Evolutionary conservation across 2,888 invertebrate genomes (phyloP).

Genomic region (Epinotia brunnichana): DNA sequence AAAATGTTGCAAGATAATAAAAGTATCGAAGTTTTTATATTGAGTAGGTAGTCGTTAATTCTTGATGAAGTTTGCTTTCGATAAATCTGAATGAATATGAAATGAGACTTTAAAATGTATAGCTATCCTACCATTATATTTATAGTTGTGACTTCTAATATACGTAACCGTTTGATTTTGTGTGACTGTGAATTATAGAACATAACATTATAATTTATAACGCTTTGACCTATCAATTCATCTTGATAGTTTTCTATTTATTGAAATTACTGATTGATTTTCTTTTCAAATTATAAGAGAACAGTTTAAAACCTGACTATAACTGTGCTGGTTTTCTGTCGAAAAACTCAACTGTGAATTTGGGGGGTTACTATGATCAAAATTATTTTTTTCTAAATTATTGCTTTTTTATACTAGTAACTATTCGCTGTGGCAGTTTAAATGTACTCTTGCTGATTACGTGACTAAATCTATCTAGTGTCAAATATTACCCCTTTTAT

Average conservation of each 20-base stretch:
- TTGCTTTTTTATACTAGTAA: too few relatives aligned
- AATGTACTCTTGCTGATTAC: too few relatives aligned
- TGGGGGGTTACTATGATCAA: too few relatives aligned
- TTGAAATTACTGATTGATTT: background rate
- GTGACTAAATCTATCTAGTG: too few relatives aligned
- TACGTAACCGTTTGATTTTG: slow-evolving; percentile 18
- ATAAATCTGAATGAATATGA: background rate
- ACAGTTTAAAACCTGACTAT: background rate
- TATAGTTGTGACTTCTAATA: slow-evolving; percentile 9
- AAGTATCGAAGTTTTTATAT: too few relatives aligned
- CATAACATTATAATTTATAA: background rate
- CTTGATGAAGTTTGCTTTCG: background rate
- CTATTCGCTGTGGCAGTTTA: too few relatives aligned
- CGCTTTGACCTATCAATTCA: background rate
- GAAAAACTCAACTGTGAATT: background rate
- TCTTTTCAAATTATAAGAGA: background rate
- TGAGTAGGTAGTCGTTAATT: too few relatives aligned
- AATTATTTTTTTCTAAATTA: too few relatives aligned
- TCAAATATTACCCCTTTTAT: too few relatives aligned
- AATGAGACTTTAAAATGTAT: background rate
- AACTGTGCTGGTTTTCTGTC: background rate
- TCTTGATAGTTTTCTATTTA: slow-evolving; percentile 1
- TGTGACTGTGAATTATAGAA: background rate
- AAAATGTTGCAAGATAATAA: background rate
- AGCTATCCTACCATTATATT: slow-evolving; percentile 10